phyloP scores from a whole-genome alignment of 2,797 vertebrate genomes.

The Hippopotamyrus pictus region DNA sequence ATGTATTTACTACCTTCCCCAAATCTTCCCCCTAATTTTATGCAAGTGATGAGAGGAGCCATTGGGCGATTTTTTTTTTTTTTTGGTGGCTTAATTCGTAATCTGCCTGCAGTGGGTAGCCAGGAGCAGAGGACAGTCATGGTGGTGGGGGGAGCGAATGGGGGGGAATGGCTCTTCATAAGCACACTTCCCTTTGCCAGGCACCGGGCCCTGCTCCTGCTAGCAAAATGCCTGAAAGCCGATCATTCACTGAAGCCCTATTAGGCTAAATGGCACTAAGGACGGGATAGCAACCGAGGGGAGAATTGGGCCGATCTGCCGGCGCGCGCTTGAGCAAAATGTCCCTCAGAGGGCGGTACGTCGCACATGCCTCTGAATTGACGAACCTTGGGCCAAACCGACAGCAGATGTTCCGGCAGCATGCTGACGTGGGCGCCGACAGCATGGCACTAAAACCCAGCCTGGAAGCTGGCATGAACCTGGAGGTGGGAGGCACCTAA shows the following conservation, averaged over 20 bases:
- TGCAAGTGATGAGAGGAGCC: constrained; percentile 34
- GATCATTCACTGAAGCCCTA: constrained; percentile 80
- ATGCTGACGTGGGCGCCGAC: constrained; percentile 53
- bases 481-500: constrained; percentile 2
- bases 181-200: constrained; percentile 70
- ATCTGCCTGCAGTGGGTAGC: constrained; percentile 67
- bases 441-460: constrained; percentile 26
- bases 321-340: constrained; percentile 73
- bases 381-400: constrained; percentile 72
- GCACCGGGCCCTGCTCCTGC: constrained; percentile 63
- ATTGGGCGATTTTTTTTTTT: not conserved
- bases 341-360: constrained; percentile 66
- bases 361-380: constrained; percentile 79
- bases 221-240: constrained; percentile 79
- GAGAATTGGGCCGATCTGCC: constrained; percentile 84
- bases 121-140: constrained; percentile 63
- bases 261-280: constrained; percentile 84
- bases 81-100: constrained; percentile 46
- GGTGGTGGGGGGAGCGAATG: constrained; percentile 31
- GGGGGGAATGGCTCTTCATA: constrained; percentile 49
- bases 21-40: constrained; percentile 62
- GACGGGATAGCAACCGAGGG: constrained; percentile 91
- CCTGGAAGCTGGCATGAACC: constrained; percentile 2
- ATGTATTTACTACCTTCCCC: constrained; percentile 72
- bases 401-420: constrained; percentile 85